Conservation (phyloP, 2,888 invertebrate species). For the Linnaemya vulpina region DNA sequence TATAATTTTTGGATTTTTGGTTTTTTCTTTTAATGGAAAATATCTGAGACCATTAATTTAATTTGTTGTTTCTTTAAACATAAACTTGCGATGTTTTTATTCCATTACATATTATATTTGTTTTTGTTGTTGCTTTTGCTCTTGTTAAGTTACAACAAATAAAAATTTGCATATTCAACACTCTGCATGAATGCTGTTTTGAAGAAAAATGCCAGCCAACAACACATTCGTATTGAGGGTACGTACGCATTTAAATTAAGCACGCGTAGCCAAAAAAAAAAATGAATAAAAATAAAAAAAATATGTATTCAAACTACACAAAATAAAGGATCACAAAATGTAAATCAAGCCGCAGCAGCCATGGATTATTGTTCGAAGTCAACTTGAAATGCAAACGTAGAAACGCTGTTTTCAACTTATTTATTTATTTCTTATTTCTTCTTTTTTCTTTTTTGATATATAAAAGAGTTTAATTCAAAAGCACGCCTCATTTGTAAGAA, state of each 20-base stretch:
- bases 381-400: conserved; percentile 39
- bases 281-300: too few species aligned
- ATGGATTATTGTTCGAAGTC: conserved; percentile 62
- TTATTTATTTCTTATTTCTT: neutral
- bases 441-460: neutral
- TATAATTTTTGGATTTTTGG: too few species aligned
- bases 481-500: conserved; percentile 67
- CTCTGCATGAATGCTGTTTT: conserved; percentile 41
- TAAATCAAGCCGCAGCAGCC: conserved; percentile 55
- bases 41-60: conserved; percentile 43
- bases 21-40: neutral
- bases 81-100: conserved; percentile 42
- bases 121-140: conserved; percentile 1
- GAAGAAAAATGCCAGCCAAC: conserved; percentile 28
- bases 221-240: conserved; percentile 21
- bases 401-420: conserved; percentile 8
- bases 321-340: conserved; percentile 57
- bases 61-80: conserved; percentile 53
- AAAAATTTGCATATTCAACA: conserved; percentile 67
- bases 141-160: conserved; percentile 39
- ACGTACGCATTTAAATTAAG: conserved; percentile 65
- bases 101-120: conserved; percentile 15
- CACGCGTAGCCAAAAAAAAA: conserved; percentile 60
- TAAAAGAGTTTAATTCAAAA: conserved; percentile 45
- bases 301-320: conserved; percentile 18